Evolutionary conservation across 2,113 vertebrate species (phyloP), one percentile per base, ranked within the genome.

Genomic region (Leuciscus idus): DNA sequence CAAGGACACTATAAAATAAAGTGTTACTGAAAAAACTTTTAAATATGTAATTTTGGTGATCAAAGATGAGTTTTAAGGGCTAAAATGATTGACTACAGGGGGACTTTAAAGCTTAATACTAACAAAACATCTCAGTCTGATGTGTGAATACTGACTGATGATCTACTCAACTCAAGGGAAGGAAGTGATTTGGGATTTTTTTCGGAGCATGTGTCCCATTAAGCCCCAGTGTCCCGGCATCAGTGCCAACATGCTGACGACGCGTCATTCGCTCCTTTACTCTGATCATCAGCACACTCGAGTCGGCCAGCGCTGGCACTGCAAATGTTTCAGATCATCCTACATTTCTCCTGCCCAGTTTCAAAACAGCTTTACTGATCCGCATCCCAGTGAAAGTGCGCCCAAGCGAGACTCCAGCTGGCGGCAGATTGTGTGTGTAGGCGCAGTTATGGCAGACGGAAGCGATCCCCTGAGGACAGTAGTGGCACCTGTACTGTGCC

Each of bases 391-490:
- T 59, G 76, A 12, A 59, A 36, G 39, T n/a, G 26, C 52, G 21
- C 61, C 11, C 48, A 4, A 15, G 48, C 11, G 28, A 78, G 55
- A 26, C 81, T 88, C 75, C 87, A 79, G 90, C 84, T 86, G 76
- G 92, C 88, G 85, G 89, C 93, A 94, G 93, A 93, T 93, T 93
- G 93, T 55, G 66, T 92, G 93, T 89, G 93, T 94, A 92, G 93
- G 94, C 88, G 87, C 88, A 81, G 52, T 59, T 78, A 82, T 88
- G 90, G 83, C 86, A n/a, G 81, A 83, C 90, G 92, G 92, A 94
- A 94, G 90, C 62, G 64, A 68, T 90, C 87, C 87, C 59, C 89
- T 87, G 85, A 85, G 52, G 90, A 91, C 89, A 23, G 76, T 91
- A 91, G 92, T 87, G 46, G 70, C 57, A 52, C 72, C 68, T 43